phyloP scores from a whole-genome alignment of 2,797 vertebrate species.

The Danio kyathit region DNA sequence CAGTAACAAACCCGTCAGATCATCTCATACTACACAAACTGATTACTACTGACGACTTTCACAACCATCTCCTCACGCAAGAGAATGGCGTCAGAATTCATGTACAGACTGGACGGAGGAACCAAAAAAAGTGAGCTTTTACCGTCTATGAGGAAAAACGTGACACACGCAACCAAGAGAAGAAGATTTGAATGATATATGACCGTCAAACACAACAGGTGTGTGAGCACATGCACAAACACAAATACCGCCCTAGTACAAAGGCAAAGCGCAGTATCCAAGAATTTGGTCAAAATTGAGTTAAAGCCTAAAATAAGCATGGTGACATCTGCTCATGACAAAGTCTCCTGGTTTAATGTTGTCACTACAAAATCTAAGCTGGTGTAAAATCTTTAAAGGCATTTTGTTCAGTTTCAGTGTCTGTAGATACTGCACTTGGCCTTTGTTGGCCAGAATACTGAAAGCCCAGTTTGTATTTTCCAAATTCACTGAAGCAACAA shows the following conservation, averaged over 20 bases:
- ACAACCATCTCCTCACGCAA: constrained; percentile 9
- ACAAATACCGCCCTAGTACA: too few species aligned
- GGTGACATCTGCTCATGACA: too few species aligned
- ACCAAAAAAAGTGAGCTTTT: neutral
- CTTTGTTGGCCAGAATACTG: too few species aligned
- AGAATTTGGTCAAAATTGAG: too few species aligned
- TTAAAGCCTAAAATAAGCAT: too few species aligned
- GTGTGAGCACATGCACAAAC: neutral
- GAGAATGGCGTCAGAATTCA: constrained; percentile 6
- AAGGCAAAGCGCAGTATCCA: too few species aligned
- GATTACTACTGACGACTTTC: neutral
- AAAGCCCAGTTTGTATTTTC: neutral
- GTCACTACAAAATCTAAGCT: too few species aligned
- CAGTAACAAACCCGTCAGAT: constrained; percentile 48
- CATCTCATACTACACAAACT: constrained; percentile 9
- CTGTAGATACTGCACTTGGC: too few species aligned
- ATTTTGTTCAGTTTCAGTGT: too few species aligned
- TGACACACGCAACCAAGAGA: neutral
- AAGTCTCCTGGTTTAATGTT: too few species aligned
- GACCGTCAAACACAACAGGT: neutral
- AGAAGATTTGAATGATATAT: neutral
- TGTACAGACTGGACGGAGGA: constrained; percentile 25
- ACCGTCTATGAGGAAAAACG: neutral
- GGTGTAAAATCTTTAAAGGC: too few species aligned
- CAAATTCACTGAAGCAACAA: neutral